Conservation (phyloP, 2,888 invertebrate genomes). For the Protula sp. region DNA sequence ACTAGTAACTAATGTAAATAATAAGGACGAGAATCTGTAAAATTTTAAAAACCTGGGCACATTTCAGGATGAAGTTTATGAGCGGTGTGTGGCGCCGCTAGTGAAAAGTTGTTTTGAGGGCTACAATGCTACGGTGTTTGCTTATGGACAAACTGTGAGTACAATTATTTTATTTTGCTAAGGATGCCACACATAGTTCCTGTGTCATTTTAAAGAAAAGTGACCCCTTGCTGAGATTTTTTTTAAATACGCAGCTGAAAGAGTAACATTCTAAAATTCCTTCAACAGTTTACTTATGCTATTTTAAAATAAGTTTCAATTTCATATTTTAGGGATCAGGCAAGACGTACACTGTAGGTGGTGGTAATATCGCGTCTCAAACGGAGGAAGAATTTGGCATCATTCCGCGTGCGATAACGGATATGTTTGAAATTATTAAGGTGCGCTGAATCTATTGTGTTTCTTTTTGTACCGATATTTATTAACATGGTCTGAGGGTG, state of each 20-base stretch:
- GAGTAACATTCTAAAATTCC: too few species aligned
- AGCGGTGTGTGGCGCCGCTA: constrained; percentile 44
- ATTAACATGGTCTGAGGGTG: too few species aligned
- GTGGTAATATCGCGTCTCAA: constrained; percentile 41
- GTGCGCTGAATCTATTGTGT: constrained; percentile 23
- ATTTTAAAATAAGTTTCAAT: not conserved
- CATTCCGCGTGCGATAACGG: constrained; percentile 78
- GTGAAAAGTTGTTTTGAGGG: constrained; percentile 60
- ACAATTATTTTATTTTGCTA: too few species aligned
- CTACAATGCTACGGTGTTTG: constrained; percentile 89
- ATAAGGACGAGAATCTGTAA: too few species aligned
- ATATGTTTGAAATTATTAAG: constrained; percentile 62
- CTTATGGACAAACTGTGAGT: constrained; percentile 81
- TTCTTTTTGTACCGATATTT: not conserved
- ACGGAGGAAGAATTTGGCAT: constrained; percentile 64
- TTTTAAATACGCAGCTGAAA: too few species aligned
- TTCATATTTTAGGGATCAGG: constrained; percentile 67
- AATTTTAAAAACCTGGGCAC: not conserved
- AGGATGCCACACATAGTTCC: too few species aligned
- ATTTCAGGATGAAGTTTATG: constrained; percentile 46
- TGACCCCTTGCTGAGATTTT: too few species aligned
- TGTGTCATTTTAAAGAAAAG: too few species aligned
- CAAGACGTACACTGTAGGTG: constrained; percentile 89
- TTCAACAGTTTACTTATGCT: not conserved
- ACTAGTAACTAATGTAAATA: too few species aligned